Evolutionary conservation across 2,113 vertebrate genomes (phyloP).

Genomic region (Larimichthys crocea): DNA sequence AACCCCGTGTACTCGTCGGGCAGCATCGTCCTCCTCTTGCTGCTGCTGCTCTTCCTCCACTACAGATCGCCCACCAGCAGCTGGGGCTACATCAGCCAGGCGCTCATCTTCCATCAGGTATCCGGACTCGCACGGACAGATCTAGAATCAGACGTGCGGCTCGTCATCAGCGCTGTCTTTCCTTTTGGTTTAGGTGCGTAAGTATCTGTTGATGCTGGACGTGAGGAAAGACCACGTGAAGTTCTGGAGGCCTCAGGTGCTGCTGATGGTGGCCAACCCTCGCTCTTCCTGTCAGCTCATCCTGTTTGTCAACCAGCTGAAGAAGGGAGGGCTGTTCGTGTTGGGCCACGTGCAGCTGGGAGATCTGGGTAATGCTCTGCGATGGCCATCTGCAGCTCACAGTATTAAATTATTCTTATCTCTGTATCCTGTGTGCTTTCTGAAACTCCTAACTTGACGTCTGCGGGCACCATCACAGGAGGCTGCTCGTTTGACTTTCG

Average conservation of each 20-base stretch:
- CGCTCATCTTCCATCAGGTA: slow-evolving; percentile 91
- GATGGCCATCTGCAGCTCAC: slow-evolving; percentile 23
- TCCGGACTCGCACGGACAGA: not conserved
- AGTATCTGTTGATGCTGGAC: slow-evolving; percentile 88
- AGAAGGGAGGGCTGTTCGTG: slow-evolving; percentile 88
- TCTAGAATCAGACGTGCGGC: not conserved
- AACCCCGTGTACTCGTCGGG: slow-evolving; percentile 88
- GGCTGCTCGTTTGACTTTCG: slow-evolving; percentile 1
- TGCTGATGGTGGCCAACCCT: slow-evolving; percentile 89
- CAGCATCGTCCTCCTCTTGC: slow-evolving; percentile 87
- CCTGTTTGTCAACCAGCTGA: slow-evolving; percentile 88
- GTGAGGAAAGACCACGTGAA: slow-evolving; percentile 90
- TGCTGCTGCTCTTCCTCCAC: slow-evolving; percentile 89
- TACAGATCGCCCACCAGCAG: slow-evolving; percentile 90
- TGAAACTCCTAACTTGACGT: not conserved
- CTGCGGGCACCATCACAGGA: not conserved
- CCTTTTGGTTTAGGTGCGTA: slow-evolving; percentile 82
- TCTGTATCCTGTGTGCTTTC: not conserved
- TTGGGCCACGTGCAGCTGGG: slow-evolving; percentile 88
- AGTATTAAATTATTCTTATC: slow-evolving; percentile 60
- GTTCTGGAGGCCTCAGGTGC: slow-evolving; percentile 89
- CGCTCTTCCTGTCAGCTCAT: slow-evolving; percentile 87
- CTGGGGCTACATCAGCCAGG: slow-evolving; percentile 94
- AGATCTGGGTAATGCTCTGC: slow-evolving; percentile 84
- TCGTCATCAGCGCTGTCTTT: not conserved